A percentile compares a stretch with the other conserved stretches of the same genome.
These are phyloP conservation scores for Anguilla obscura DNA, from an alignment of 2,797 vertebrate species.

Conservation along the genomic window DNA sequence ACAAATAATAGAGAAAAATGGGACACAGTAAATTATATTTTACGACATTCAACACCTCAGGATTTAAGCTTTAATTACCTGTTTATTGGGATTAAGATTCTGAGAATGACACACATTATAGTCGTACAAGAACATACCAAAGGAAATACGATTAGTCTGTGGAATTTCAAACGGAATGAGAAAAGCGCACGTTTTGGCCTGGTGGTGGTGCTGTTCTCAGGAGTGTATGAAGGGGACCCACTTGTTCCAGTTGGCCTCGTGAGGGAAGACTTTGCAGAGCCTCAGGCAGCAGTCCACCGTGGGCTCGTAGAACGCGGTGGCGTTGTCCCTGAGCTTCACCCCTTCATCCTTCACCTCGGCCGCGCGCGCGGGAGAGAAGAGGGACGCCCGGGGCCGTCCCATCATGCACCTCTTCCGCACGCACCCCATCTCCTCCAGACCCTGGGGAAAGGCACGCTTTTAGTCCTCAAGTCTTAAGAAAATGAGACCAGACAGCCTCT, in stretches of 20 bases:
- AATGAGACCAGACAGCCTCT: not conserved
- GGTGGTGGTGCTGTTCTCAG: slow-evolving; percentile 27
- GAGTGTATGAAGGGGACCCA: slow-evolving; percentile 65
- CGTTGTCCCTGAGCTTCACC: slow-evolving; percentile 46
- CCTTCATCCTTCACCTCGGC: not conserved
- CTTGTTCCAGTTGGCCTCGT: slow-evolving; percentile 85
- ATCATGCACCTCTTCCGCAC: slow-evolving; percentile 71
- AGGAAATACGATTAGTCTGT: not conserved
- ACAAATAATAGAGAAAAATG: not conserved
- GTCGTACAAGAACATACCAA: not conserved
- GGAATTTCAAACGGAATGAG: not conserved
- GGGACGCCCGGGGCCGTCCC: slow-evolving; percentile 59
- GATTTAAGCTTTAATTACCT: not conserved
- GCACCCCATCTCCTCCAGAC: slow-evolving; percentile 80
- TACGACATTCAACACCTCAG: not conserved
- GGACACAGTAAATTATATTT: not conserved
- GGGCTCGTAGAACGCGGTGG: slow-evolving; percentile 80
- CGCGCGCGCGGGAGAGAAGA: slow-evolving; percentile 67
- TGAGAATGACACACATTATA: not conserved
- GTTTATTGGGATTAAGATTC: not conserved
- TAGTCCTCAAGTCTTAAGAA: not conserved
- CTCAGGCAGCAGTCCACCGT: slow-evolving; percentile 82
- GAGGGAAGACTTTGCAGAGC: slow-evolving; percentile 81
- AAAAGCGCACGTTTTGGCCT: not conserved
- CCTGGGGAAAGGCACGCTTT: slow-evolving; percentile 60